Conservation (phyloP, 2,888 invertebrate genomes). For the Mythimna loreyi region DNA sequence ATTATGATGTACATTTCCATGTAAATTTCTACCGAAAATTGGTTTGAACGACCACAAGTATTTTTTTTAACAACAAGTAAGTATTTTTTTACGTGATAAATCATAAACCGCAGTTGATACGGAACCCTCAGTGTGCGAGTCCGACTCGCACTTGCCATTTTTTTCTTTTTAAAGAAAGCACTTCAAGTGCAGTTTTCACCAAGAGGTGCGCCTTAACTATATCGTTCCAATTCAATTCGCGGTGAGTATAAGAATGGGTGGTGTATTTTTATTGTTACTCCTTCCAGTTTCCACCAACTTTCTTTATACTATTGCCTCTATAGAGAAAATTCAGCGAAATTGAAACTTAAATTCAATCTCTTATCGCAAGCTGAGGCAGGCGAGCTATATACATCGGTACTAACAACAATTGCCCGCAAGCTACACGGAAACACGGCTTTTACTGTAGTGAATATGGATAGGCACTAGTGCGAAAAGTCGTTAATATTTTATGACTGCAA, state of each 20-base stretch:
- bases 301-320: conserved; percentile 13
- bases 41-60: too few species aligned
- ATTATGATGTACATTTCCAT: too few species aligned
- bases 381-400: conserved; percentile 15
- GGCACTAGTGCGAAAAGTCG: conserved; percentile 48
- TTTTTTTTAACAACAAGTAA: too few species aligned
- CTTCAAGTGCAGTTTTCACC: conserved; percentile 18
- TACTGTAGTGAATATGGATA: conserved; percentile 33
- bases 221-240: conserved; percentile 40
- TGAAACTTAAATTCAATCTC: conserved; percentile 52
- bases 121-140: too few species aligned
- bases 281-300: conserved; percentile 17
- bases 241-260: conserved; percentile 35
- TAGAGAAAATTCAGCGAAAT: conserved; percentile 42
- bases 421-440: conserved; percentile 41
- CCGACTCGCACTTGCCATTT: too few species aligned
- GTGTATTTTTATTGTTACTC: conserved; percentile 37
- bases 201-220: conserved; percentile 9
- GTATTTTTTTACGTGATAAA: too few species aligned
- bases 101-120: too few species aligned
- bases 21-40: too few species aligned
- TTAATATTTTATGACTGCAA: conserved; percentile 59
- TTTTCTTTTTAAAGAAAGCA: conserved; percentile 9
- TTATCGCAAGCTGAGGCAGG: conserved; percentile 42
- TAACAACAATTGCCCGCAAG: conserved; percentile 44